phyloP scores from a whole-genome alignment of 1,140 invertebrate species.

The Sinella curviseta region DNA sequence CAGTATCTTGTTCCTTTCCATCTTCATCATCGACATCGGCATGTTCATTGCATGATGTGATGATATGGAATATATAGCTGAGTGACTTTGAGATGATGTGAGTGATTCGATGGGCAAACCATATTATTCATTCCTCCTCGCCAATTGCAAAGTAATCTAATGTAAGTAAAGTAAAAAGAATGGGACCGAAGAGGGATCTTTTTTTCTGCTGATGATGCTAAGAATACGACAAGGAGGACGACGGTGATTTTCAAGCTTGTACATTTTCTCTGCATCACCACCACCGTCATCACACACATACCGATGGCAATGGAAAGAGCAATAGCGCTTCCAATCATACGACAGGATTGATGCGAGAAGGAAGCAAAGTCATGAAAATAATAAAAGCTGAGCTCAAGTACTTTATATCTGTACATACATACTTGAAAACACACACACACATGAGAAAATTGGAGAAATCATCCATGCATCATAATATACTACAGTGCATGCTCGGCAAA shows the following conservation, averaged over 20 bases:
- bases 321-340: not conserved
- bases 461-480: not conserved
- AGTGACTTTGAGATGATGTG: too few relatives aligned
- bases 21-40: too few relatives aligned
- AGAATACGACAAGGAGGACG: too few relatives aligned
- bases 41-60: too few relatives aligned
- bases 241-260: too few relatives aligned
- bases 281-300: too few relatives aligned
- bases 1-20: not conserved
- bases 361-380: too few relatives aligned
- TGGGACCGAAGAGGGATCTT: not conserved
- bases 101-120: not conserved
- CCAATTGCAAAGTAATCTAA: not conserved
- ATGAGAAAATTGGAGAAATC: not conserved
- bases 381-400: too few relatives aligned
- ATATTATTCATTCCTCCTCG: not conserved
- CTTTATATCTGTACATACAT: not conserved
- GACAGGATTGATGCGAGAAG: not conserved
- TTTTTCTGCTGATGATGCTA: not conserved
- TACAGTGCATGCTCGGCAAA: too few relatives aligned
- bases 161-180: not conserved
- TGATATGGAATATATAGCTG: too few relatives aligned
- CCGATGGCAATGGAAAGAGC: too few relatives aligned
- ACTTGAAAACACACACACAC: not conserved
- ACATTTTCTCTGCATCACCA: not conserved